Base-by-base conservation (phyloP, 2,797 vertebrate species). In the Tragelaphus eurycerus region DNA sequence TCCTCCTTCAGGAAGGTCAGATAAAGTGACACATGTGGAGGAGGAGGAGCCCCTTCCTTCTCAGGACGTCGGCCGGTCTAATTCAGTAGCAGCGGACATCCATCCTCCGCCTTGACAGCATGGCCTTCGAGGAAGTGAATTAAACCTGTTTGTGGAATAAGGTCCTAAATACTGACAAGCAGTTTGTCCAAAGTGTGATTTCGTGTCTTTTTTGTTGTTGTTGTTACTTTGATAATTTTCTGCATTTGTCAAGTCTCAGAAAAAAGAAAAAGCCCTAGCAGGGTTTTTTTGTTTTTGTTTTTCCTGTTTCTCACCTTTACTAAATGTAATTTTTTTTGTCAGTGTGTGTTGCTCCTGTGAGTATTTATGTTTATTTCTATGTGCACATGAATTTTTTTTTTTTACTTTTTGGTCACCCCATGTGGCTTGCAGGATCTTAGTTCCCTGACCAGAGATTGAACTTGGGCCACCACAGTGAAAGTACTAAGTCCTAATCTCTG, bases 111-210 rank as follows among this genome's bases (percentile, higher is more conserved):
- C 29, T 38, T 92, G 92, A 95, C 55, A n/a, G 23, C 88, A 4
- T 90, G 92, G 83, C 82, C 97, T 98, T 93, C 83, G 86, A 98
- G 95, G 93, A 88, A 84, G 48, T 74, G 89, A 85, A 96, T 97
- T 94, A 96, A 98, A 96, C 86, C 97, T 97, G 94, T 98, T 95
- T 86, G 91, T 97, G 93, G 95, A 92, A 96, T 95, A 88, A 96
- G 90, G 55, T 95, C 57, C 48, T 84, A 90, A 52, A 48, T 90
- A 86, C 83, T 86, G 94, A 97, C 91, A 93, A 93, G 78, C 74
- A 95, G 55, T 96, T 96, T 86, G 76, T 93, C 57, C 88, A 21
- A 95, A 96, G 93, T 97, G 96, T 97, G 89, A 2, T 96, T 82
- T 55, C 89, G 83, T 93, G 87, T 98, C 71, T 6, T 88, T 94